Base-by-base conservation (phyloP, 2,888 invertebrate species). In the Thecophora atra region DNA sequence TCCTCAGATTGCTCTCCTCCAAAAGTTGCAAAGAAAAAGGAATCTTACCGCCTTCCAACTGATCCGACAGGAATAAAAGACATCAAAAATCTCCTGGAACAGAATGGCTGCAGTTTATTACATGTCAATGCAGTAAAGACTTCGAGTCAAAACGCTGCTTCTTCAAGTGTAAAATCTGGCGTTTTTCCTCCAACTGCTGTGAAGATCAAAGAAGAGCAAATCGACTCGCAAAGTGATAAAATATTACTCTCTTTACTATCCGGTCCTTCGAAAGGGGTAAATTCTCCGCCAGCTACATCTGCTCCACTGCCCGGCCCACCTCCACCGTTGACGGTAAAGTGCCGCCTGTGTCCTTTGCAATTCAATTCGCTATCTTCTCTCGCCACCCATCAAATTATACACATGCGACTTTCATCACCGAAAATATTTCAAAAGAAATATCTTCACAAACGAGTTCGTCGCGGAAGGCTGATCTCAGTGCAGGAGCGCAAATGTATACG, bases 371-470 rank as follows among this genome's bases (percentile, higher is more conserved):
- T 77, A 26, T 78, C 80, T 28, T 72, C 74, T 42, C 71, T 82
- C 47, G 81, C 82, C 8, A 78, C 78, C n/a, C 83, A 83, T 75
- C 81, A 82, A 72, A n/a, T 80, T 5, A 65, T 73, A n/a, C 83
- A 83, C 72, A 73, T 83, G 62, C 75, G 72, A 30, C 30, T 83
- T 3, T 72, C 73, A 2, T 58, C 78, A 11, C 74, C 76, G n/a
- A 79, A 78, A 72, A 73, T 81, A 3, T 80, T 79, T 30, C 77
- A 79, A 47, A 78, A 76, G 19, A 77, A 78, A 66, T 75, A 74
- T 24, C 73, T 82, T 37, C 77, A 78, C 5, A 81, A 81, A 60
- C 58, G 75, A 17, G 54, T 77, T 37, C 79, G 82, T 15, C 79
- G 81, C 1, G 81, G 82, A 2, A 80, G 80, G 3, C 74, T 81